These are phyloP conservation scores for Pseudomugil tenellus DNA, from an alignment of 2,797 vertebrate genomes.

Conservation along the genomic window DNA sequence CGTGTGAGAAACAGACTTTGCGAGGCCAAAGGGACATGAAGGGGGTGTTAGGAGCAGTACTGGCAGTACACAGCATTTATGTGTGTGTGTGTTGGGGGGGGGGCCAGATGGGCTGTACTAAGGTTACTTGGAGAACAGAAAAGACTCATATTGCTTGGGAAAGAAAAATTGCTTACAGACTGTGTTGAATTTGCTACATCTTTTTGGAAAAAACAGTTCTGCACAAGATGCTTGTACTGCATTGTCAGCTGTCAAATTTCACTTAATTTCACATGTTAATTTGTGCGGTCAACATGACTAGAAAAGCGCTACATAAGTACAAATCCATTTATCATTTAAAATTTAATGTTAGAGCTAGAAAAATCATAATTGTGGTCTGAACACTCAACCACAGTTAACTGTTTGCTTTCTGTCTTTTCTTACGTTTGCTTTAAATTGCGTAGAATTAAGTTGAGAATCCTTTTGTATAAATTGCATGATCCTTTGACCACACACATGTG, in stretches of 20 bases:
- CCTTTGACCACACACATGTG: slow-evolving; percentile 25
- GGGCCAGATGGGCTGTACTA: slow-evolving; percentile 75
- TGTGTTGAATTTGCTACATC: slow-evolving; percentile 55
- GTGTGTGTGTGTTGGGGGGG: slow-evolving; percentile 41
- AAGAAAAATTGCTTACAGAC: slow-evolving; percentile 56
- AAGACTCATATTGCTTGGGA: slow-evolving; percentile 62
- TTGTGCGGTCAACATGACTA: slow-evolving; percentile 9
- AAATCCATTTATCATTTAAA: too few species aligned
- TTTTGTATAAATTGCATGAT: background rate
- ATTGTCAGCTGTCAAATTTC: slow-evolving; percentile 32
- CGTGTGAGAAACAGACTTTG: slow-evolving; percentile 74
- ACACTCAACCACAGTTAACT: background rate
- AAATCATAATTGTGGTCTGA: background rate
- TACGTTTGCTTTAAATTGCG: too few species aligned
- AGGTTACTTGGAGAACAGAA: slow-evolving; percentile 74
- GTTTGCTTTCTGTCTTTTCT: too few species aligned
- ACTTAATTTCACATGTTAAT: slow-evolving; percentile 10
- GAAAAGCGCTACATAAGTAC: background rate
- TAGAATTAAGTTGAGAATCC: too few species aligned
- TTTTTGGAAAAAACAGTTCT: slow-evolving; percentile 43
- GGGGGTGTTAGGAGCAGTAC: slow-evolving; percentile 72
- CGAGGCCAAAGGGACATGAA: slow-evolving; percentile 70
- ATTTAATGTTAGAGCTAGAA: too few species aligned
- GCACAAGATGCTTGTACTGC: slow-evolving; percentile 36
- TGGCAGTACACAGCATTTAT: slow-evolving; percentile 73